Evolutionary conservation across 2,797 vertebrate species (phyloP).

Genomic region (Enteromius trimaculatus): DNA sequence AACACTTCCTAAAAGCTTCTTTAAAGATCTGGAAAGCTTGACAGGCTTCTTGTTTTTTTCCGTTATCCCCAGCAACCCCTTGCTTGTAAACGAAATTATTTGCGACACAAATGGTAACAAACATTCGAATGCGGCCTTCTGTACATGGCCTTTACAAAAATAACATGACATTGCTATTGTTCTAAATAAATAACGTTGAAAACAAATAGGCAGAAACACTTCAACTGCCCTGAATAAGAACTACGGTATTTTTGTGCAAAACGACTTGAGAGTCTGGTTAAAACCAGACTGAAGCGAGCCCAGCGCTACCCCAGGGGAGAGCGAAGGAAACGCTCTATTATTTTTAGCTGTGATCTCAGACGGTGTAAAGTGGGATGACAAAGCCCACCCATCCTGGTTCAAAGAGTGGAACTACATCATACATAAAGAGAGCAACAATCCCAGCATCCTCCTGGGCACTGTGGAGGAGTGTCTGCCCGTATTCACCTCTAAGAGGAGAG

Average conservation of each 20-base stretch:
- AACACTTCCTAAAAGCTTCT: constrained; percentile 33
- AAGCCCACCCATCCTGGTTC: constrained; percentile 9
- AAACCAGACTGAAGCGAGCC: constrained; percentile 9
- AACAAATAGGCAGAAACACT: neutral
- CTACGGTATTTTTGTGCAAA: neutral
- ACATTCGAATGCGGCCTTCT: neutral
- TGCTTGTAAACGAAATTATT: neutral
- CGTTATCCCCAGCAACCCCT: neutral
- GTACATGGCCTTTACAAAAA: neutral
- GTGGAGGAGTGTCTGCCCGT: constrained; percentile 27
- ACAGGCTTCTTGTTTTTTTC: neutral
- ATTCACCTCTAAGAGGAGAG: constrained; percentile 39
- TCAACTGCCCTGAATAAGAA: neutral
- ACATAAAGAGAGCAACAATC: constrained; percentile 28
- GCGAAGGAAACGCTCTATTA: constrained; percentile 42
- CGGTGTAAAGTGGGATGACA: constrained; percentile 42
- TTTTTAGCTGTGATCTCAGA: constrained; percentile 60
- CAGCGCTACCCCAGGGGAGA: constrained; percentile 13
- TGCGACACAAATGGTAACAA: constrained; percentile 3
- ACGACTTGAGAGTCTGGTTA: constrained; percentile 8
- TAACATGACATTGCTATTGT: neutral
- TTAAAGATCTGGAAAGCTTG: neutral
- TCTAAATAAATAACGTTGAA: neutral
- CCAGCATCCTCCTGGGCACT: constrained; percentile 36
- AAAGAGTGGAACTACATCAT: constrained; percentile 32